phyloP scores from a whole-genome alignment of 2,797 vertebrate genomes.

The Microctenopoma stevenorrisi region DNA sequence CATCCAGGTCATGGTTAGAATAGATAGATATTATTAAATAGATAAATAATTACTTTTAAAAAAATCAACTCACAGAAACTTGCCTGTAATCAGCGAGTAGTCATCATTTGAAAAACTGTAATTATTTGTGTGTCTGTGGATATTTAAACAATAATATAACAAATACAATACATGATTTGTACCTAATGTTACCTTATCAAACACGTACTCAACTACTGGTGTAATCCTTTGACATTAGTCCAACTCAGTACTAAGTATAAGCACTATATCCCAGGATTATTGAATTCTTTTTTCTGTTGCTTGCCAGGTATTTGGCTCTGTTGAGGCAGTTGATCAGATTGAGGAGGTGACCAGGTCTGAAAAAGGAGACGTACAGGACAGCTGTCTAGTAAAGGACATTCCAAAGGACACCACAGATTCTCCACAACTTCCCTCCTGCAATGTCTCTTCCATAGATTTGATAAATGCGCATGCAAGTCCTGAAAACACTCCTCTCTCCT shows the following conservation, averaged over 20 bases:
- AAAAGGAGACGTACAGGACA: conserved; percentile 77
- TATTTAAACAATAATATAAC: background rate
- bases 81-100: background rate
- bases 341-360: conserved; percentile 84
- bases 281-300: conserved; percentile 2
- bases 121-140: background rate
- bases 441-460: conserved; percentile 79
- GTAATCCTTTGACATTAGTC: conserved; percentile 5
- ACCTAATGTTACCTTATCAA: background rate
- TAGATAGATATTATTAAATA: no score
- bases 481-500: conserved; percentile 73
- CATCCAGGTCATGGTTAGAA: no score
- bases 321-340: conserved; percentile 86
- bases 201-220: conserved; percentile 7
- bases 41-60: no score
- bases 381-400: conserved; percentile 60
- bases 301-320: conserved; percentile 92
- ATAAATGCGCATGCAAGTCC: conserved; percentile 86
- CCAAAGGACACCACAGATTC: conserved; percentile 81
- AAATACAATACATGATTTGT: background rate
- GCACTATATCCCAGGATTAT: background rate
- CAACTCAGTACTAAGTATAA: background rate
- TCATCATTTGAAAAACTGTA: background rate
- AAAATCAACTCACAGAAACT: background rate
- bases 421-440: conserved; percentile 85